phyloP scores from a whole-genome alignment of 2,888 invertebrate genomes.

The Apotomis turbidana region DNA sequence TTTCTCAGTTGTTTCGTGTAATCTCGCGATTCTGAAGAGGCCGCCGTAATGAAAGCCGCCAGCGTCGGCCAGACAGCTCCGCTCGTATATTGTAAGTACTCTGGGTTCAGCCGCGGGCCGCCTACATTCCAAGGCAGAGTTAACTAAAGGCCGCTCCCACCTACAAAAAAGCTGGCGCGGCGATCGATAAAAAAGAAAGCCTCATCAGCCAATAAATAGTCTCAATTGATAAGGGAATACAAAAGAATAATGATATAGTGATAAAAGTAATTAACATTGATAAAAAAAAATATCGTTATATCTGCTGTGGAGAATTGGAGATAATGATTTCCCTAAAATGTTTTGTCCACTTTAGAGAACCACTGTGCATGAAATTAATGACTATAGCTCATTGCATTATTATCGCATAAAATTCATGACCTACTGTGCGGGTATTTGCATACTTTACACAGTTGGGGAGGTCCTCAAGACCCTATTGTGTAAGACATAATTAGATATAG shows the following conservation, averaged over 20 bases:
- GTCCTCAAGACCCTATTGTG: too few relatives aligned
- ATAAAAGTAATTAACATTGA: neutral
- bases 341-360: slow-evolving; percentile 17
- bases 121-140: slow-evolving; percentile 56
- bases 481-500: too few relatives aligned
- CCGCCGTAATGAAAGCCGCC: slow-evolving; percentile 53
- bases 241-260: neutral
- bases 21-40: slow-evolving; percentile 48
- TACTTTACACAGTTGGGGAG: too few relatives aligned
- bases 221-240: slow-evolving; percentile 3
- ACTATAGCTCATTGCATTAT: neutral
- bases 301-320: neutral
- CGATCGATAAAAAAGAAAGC: slow-evolving; percentile 30
- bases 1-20: slow-evolving; percentile 42
- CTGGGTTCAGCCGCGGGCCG: slow-evolving; percentile 51
- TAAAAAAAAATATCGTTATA: neutral
- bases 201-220: neutral
- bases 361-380: neutral
- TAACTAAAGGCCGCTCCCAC: slow-evolving; percentile 50
- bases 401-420: too few relatives aligned
- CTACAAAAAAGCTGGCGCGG: slow-evolving; percentile 36
- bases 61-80: slow-evolving; percentile 49
- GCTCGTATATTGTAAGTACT: slow-evolving; percentile 56
- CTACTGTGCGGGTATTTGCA: too few relatives aligned
- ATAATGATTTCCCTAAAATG: neutral